Evolutionary conservation across 2,888 invertebrate genomes (phyloP).

Genomic region (Diogma glabrata): DNA sequence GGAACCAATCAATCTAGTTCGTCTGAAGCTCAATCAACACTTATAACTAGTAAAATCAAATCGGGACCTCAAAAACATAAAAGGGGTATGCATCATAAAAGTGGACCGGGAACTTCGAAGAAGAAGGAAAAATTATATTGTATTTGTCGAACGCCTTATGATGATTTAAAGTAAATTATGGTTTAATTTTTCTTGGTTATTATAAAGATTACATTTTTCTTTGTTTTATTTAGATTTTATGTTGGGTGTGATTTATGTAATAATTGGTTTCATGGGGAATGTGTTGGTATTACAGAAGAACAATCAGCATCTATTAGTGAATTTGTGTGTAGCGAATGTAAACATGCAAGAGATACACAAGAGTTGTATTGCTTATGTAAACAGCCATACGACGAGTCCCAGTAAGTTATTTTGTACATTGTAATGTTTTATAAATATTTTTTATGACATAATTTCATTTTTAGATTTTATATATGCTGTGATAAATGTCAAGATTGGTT

Average conservation of each 20-base stretch:
- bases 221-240: slow-evolving; percentile 58
- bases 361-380: slow-evolving; percentile 93
- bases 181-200: not conserved
- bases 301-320: slow-evolving; percentile 82
- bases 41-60: slow-evolving; percentile 56
- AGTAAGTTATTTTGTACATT: slow-evolving; percentile 47
- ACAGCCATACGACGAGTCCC: slow-evolving; percentile 94
- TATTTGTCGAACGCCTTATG: slow-evolving; percentile 87
- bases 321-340: slow-evolving; percentile 79
- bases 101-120: slow-evolving; percentile 25
- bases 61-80: slow-evolving; percentile 31
- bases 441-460: slow-evolving; percentile 15
- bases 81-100: not conserved
- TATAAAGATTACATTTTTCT: no score
- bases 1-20: no score
- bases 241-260: slow-evolving; percentile 96
- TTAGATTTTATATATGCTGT: slow-evolving; percentile 96
- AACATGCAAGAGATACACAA: slow-evolving; percentile 74
- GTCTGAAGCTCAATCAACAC: no score
- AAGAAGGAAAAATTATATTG: slow-evolving; percentile 79
- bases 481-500: slow-evolving; percentile 99
- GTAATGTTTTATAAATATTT: not conserved
- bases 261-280: slow-evolving; percentile 98
- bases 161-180: slow-evolving; percentile 77
- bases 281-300: slow-evolving; percentile 87